Evolutionary conservation across 2,113 vertebrate genomes (phyloP), one percentile per base, ranked within the genome.

Genomic region (Eretmochelys imbricata): DNA sequence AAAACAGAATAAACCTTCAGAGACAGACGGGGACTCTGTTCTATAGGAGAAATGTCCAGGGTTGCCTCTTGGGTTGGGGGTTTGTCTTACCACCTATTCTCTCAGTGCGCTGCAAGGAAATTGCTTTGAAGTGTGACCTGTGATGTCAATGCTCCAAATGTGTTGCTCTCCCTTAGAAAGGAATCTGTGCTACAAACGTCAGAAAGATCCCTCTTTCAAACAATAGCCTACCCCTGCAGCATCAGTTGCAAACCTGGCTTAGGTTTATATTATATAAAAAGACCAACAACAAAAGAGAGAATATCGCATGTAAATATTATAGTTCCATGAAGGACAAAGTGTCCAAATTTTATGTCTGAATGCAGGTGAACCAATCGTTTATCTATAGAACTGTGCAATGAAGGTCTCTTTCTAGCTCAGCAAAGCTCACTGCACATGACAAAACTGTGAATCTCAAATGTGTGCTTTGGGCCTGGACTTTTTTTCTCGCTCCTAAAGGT

Each of bases 221-320:
- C 29, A 65, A 75, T 35, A 82, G 10, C 35, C 3, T 3, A 10
- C 16, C 57, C 57, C 87, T 78, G 80, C 89, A 16, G n/a, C n/a
- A 24, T 54, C 49, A 1, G 0, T 6, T 13, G 75, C 76, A 50
- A 27, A 50, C 2, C 2, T 17, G 79, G 0, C 0, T 2, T 5
- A 6, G 49, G 62, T 35, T 57, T 54, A 59, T 6, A 3, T 0
- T 1, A 50, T 0, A 38, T 59, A 3, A 10, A 0, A 3, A 1
- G 57, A 24, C 42, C 42, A 24, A 69, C 22, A 42, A 25, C 3
- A 16, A 78, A 46, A 78, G 42, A 48, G 46, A 48, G 22, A 49
- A 5, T 53, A 1, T 5, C 5, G 51, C 19, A 0, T 0, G 31
- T 0, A 6, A 13, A 4, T 54, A 4, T 29, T 5, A 1, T 4